Conservation (phyloP, 2,113 vertebrate species). For the Epinephelus fuscoguttatus region DNA sequence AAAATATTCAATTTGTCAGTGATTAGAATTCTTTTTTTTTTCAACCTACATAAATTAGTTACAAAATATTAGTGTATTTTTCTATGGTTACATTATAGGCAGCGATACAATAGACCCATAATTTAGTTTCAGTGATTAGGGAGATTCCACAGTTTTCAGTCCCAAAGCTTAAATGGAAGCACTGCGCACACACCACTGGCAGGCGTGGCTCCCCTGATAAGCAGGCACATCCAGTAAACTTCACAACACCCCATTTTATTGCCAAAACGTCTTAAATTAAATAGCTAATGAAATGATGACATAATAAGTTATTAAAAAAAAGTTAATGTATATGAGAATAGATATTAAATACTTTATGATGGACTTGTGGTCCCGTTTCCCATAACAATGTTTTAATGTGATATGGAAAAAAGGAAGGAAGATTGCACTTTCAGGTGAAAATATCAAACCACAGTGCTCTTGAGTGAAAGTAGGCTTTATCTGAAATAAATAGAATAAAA, state of each 20-base stretch:
- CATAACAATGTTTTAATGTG: constrained; percentile 56
- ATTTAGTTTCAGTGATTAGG: constrained; percentile 82
- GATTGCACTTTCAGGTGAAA: constrained; percentile 80
- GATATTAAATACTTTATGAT: constrained; percentile 84
- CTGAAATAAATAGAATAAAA: constrained; percentile 93
- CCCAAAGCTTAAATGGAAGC: constrained; percentile 80
- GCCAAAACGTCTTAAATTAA: constrained; percentile 83
- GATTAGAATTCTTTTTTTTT: constrained; percentile 85
- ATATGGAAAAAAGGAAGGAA: constrained; percentile 62
- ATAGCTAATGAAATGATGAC: constrained; percentile 82
- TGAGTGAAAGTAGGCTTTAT: constrained; percentile 80
- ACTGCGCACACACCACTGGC: constrained; percentile 55
- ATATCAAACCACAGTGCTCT: constrained; percentile 85
- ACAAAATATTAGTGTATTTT: constrained; percentile 85
- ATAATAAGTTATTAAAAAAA: constrained; percentile 76
- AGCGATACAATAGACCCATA: constrained; percentile 77
- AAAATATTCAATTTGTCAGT: constrained; percentile 87
- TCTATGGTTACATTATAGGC: constrained; percentile 81
- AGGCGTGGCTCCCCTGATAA: constrained; percentile 79
- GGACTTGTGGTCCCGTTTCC: constrained; percentile 76
- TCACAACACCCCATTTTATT: constrained; percentile 85
- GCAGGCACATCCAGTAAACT: constrained; percentile 84
- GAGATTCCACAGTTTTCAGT: constrained; percentile 82
- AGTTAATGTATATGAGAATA: constrained; percentile 76
- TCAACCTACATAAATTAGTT: constrained; percentile 81